Percentiles rank a stretch among this genome's conserved stretches.
phyloP scores from a whole-genome alignment of 2,888 invertebrate genomes.

The Tenthredo distinguenda region DNA sequence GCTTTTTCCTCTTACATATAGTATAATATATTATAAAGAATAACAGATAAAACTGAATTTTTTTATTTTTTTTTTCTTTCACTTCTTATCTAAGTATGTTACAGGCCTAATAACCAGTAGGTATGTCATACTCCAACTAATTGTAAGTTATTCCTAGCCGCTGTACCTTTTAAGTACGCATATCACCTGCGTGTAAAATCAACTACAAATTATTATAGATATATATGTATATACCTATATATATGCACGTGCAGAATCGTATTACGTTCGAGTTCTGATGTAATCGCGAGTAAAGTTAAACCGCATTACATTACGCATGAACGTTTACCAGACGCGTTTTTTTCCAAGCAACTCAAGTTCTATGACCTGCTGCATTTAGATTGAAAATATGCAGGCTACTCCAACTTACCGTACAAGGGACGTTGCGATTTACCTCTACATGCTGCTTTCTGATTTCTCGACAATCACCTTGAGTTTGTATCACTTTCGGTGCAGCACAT shows the following conservation, averaged over 20 bases:
- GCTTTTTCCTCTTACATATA: slow-evolving; percentile 32
- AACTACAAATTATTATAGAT: not conserved
- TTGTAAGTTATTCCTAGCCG: not conserved
- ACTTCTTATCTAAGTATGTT: not conserved
- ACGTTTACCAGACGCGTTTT: slow-evolving; percentile 1
- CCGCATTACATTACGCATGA: slow-evolving; percentile 18
- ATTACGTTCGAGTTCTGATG: slow-evolving; percentile 20
- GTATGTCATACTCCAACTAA: not conserved
- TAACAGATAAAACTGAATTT: not conserved
- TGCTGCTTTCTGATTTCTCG: slow-evolving; percentile 35
- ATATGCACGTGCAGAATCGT: not conserved
- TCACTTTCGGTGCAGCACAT: not conserved
- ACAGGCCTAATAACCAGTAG: not conserved
- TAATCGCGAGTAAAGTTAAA: not conserved
- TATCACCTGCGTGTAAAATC: not conserved
- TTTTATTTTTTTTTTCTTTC: not conserved
- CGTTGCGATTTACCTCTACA: not conserved
- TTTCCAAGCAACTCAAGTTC: not conserved
- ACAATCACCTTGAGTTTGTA: slow-evolving; percentile 24
- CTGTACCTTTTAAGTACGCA: not conserved
- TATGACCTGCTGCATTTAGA: slow-evolving; percentile 17
- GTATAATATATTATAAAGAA: not conserved
- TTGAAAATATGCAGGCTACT: not conserved
- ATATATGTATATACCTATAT: not conserved
- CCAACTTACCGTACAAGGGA: slow-evolving; percentile 4